phyloP scores from a whole-genome alignment of 2,888 invertebrate genomes.

The Scrobipalpa costella region DNA sequence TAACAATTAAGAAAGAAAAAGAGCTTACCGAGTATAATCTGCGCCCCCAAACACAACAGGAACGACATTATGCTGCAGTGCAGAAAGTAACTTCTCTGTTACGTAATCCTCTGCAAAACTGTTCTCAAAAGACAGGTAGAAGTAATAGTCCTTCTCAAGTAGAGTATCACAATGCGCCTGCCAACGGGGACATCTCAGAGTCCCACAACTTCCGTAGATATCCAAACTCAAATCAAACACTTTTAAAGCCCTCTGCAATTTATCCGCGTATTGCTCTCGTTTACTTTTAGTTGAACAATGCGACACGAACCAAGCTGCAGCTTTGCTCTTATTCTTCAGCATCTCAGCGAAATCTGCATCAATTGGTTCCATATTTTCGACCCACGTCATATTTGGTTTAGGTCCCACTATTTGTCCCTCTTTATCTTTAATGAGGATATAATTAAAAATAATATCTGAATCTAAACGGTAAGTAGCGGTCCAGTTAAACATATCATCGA shows the following conservation, averaged over 20 bases:
- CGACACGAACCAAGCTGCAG: slow-evolving; percentile 74
- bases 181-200: slow-evolving; percentile 48
- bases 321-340: slow-evolving; percentile 58
- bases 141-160: slow-evolving; percentile 83
- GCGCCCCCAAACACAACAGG: slow-evolving; percentile 86
- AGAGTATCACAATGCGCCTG: slow-evolving; percentile 52
- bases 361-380: slow-evolving; percentile 26
- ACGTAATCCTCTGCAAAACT: slow-evolving; percentile 82
- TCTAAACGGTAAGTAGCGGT: slow-evolving; percentile 68
- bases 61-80: slow-evolving; percentile 80
- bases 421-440: slow-evolving; percentile 55
- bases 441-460: slow-evolving; percentile 65
- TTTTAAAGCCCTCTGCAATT: slow-evolving; percentile 49
- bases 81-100: slow-evolving; percentile 82
- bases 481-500: slow-evolving; percentile 70
- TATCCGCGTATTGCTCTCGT: slow-evolving; percentile 47
- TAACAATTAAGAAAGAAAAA: background rate
- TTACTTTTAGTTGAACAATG: slow-evolving; percentile 57
- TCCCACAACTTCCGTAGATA: slow-evolving; percentile 79
- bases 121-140: slow-evolving; percentile 88
- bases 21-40: slow-evolving; percentile 77
- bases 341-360: slow-evolving; percentile 44
- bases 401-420: slow-evolving; percentile 60
- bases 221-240: slow-evolving; percentile 63
- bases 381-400: slow-evolving; percentile 47